Conservation (phyloP, 2,888 invertebrate species). For the Autographa gamma region DNA sequence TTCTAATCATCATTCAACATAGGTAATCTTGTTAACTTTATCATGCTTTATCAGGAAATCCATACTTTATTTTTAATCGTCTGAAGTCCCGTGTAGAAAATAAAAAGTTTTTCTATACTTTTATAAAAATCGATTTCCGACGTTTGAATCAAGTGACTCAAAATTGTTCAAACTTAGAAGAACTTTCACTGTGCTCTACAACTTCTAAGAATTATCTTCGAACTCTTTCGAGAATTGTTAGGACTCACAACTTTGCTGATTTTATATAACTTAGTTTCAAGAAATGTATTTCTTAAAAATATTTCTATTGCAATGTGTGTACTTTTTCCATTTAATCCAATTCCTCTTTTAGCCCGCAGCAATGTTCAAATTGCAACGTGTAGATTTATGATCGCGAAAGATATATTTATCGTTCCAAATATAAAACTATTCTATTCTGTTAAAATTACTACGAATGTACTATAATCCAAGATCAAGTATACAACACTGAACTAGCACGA, state of each 20-base stretch:
- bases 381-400: no score
- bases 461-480: neutral
- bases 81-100: neutral
- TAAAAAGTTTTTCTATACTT: neutral
- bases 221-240: neutral
- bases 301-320: neutral
- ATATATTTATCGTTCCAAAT: no score
- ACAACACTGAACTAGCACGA: neutral
- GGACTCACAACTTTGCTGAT: neutral
- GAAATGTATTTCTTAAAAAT: neutral
- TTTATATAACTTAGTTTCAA: neutral
- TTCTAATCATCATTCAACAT: no score
- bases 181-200: neutral
- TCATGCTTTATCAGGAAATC: no score
- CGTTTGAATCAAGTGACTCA: neutral
- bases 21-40: no score
- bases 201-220: neutral
- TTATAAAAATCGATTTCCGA: neutral
- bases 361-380: no score
- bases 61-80: no score
- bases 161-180: neutral
- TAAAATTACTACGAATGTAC: neutral
- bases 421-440: no score
- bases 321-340: no score
- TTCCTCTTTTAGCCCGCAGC: no score